Base-by-base conservation (phyloP, 2,113 vertebrate genomes). In the Phrynosoma platyrhinos region DNA sequence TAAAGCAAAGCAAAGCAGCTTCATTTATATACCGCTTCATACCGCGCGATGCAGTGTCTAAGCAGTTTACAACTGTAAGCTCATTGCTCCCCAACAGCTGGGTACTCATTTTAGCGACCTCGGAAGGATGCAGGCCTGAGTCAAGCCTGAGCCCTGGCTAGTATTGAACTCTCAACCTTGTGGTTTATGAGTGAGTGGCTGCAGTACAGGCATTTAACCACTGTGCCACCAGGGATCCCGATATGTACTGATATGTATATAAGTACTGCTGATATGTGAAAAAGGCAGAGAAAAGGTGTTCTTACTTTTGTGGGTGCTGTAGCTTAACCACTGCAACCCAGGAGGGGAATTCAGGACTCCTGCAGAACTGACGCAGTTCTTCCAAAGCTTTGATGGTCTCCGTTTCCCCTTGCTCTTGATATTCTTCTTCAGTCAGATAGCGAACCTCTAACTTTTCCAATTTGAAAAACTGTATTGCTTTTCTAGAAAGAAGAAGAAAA, bases 391-490 rank as follows among this genome's bases (percentile, higher is more conserved):
- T 87, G 47, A 40, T 2, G 0, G 98, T 98, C 88, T 96, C 95
- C 0, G 10, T 82, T 74, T 98, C 97, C 0, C 94, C 94, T 90
- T 98, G 97, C 52, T 98, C 97, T 82, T 90, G 90, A 88, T 97
- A 98, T 42, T 98, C 97, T 0, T 98, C 97, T 84, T 98, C 97
- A 0, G 97, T 97, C 55, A 98, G 96, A 64, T 92, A 91, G 71
- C 85, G 94, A 32, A 90, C 25, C 25, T 52, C 80, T 2, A 88
- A 16, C 5, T 91, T 94, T n/a, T 88, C 90, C 1, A 91, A 68
- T 27, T 90, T 40, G 9, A 97, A 94, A 82, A 93, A 91, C 6
- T 62, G 78, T 90, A 93, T 95, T 32, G 92, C 83, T 95, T 94
- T 97, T 91, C 98, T 98, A 89, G 90, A 96, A 94, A 69, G 36